Conservation (phyloP, 1,140 invertebrate species). For the Drosophila ficusphila region DNA sequence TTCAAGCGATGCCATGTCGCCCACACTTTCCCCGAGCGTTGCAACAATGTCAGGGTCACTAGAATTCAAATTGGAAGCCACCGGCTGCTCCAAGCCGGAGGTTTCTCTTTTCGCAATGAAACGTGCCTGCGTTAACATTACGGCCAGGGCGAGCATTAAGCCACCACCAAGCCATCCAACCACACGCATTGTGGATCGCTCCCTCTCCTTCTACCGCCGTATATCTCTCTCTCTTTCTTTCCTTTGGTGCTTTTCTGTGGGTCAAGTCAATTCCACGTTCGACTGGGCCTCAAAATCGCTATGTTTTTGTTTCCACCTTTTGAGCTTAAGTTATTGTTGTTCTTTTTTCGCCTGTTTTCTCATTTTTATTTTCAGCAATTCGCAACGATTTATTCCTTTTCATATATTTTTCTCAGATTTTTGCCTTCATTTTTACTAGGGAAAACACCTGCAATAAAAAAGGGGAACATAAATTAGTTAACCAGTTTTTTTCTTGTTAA, state of each 20-base stretch:
- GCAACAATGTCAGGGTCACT: constrained; percentile 72
- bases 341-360: constrained; percentile 15
- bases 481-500: not conserved
- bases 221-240: constrained; percentile 16
- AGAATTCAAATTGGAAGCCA: constrained; percentile 32
- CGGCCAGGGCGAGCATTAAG: constrained; percentile 44
- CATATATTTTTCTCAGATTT: constrained; percentile 29
- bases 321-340: constrained; percentile 29
- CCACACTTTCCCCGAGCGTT: constrained; percentile 44
- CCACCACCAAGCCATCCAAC: constrained; percentile 33
- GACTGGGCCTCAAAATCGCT: constrained; percentile 50
- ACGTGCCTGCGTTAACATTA: constrained; percentile 61
- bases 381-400: constrained; percentile 32
- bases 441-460: constrained; percentile 21
- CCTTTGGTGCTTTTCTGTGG: constrained; percentile 2
- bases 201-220: constrained; percentile 7
- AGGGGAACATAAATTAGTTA: constrained; percentile 6
- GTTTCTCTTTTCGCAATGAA: constrained; percentile 78
- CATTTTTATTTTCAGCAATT: constrained; percentile 22
- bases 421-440: constrained; percentile 13
- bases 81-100: constrained; percentile 22
- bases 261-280: constrained; percentile 49
- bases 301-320: constrained; percentile 6
- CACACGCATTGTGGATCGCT: constrained; percentile 47
- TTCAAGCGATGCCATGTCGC: not conserved